phyloP scores from a whole-genome alignment of 1,140 invertebrate species.

The Paraescarpia echinospica region DNA sequence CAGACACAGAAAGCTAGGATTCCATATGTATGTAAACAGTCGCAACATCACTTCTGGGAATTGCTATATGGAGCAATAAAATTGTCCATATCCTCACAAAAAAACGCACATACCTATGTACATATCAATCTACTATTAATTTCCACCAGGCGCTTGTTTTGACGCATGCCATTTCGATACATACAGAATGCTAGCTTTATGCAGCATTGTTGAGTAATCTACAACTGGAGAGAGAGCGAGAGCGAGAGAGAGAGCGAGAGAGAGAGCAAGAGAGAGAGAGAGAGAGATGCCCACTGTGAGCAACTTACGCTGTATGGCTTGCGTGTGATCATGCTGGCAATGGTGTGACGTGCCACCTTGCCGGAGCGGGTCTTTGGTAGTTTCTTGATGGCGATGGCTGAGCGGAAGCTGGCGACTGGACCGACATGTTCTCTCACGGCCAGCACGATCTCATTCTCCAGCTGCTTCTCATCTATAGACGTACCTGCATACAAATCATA shows the following conservation, averaged over 20 bases:
- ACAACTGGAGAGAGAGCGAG: background rate
- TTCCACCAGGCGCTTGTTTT: too few species aligned
- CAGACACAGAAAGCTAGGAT: too few species aligned
- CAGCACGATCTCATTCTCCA: conserved; percentile 53
- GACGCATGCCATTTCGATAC: too few species aligned
- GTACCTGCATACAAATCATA: conserved; percentile 33
- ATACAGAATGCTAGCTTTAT: too few species aligned
- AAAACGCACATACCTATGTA: too few species aligned
- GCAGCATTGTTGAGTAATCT: too few species aligned
- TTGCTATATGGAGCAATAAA: background rate
- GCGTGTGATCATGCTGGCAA: conserved; percentile 78
- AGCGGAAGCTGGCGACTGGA: conserved; percentile 83
- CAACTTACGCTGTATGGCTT: conserved; percentile 71
- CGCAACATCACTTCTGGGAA: background rate
- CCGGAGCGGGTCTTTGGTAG: conserved; percentile 77
- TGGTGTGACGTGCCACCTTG: conserved; percentile 83
- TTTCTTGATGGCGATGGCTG: conserved; percentile 73
- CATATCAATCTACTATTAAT: too few species aligned
- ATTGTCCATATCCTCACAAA: too few species aligned
- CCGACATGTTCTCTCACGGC: conserved; percentile 79
- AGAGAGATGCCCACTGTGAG: background rate
- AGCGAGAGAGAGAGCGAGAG: too few species aligned
- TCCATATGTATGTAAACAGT: too few species aligned
- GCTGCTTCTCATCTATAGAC: conserved; percentile 36
- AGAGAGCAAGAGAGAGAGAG: too few species aligned